Base-by-base conservation (phyloP, 92 coral and sea anemone genomes). In the Porites lobata region DNA sequence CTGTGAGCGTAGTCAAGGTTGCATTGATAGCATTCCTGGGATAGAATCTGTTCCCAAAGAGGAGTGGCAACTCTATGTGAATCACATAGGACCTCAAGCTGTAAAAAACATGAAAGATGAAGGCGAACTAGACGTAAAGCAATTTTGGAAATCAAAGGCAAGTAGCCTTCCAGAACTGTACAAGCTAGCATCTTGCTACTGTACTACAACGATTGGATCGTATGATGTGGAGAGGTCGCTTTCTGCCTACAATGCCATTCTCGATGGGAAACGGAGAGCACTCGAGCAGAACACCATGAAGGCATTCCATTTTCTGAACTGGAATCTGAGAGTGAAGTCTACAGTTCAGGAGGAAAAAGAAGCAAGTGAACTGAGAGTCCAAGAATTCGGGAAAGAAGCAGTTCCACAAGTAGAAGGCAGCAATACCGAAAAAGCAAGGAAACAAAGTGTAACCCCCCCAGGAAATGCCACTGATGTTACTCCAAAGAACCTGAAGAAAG, bases 141-240 rank as follows among this genome's bases (percentile, higher is more conserved):
- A 69, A 38, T 91, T 87, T 21, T 91, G 94, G 94, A 91, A 91
- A 79, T 79, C 92, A 50, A 87, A 87, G 26, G 94, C 94, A 58
- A 85, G 47, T 14, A 81, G 79, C 75, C 94, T 91, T 76, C 94
- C 88, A 81, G 77, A 81, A 69, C 85, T 91, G 53, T 91, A 80
- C 72, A 81, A 80, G 79, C 50, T 89, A 9, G 92, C 90, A 18
- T 85, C 79, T 12, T 56, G 83, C 50, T 89, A 83, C 62, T 91
- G 87, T 26, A 88, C 89, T 8, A 61, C 89, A 8, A 91, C 92
- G 22, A 76, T 91, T 29, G 94, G 94, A 38, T 91, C 86, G 6
- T 91, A 91, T 67, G 94, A 91, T 43, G 89, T 91, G 17, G 94
- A 87, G 19, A 75, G 87, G 12, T 47, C 92, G 15, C 81, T 91